These are phyloP conservation scores for Pseudorasbora parva DNA, from an alignment of 2,113 vertebrate genomes.

Conservation along the genomic window DNA sequence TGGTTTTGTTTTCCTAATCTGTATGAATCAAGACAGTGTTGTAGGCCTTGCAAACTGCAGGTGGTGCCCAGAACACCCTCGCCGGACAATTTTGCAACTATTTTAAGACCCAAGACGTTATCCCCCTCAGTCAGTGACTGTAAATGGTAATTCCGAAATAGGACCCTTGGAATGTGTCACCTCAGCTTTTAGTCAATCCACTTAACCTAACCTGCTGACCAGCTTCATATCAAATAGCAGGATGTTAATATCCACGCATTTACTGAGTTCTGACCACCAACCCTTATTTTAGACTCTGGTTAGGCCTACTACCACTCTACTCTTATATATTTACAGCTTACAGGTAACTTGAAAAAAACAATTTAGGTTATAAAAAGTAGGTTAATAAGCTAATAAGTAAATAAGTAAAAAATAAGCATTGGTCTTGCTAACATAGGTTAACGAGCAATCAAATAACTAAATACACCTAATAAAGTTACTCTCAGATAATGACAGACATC, in stretches of 20 bases:
- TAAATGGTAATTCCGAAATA: slow-evolving; percentile 74
- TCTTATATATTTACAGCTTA: neutral
- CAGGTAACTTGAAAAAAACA: neutral
- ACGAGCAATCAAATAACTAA: neutral
- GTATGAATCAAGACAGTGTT: slow-evolving; percentile 6
- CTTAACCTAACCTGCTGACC: slow-evolving; percentile 53
- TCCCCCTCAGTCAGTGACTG: slow-evolving; percentile 54
- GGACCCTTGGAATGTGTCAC: slow-evolving; percentile 76
- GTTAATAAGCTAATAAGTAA: no score
- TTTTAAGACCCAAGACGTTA: slow-evolving; percentile 73
- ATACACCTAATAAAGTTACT: neutral
- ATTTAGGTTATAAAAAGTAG: no score
- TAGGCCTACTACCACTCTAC: neutral
- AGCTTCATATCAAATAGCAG: slow-evolving; percentile 53
- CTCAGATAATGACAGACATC: neutral
- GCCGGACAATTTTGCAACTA: slow-evolving; percentile 21
- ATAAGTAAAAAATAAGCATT: no score
- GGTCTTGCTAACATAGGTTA: neutral
- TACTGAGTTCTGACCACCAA: neutral
- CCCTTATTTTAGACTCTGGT: neutral
- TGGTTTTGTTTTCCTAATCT: neutral
- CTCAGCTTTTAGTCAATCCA: slow-evolving; percentile 65
- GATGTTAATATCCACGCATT: neutral
- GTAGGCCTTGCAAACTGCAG: neutral
- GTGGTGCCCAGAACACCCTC: neutral